Evolutionary conservation across 92 coral and sea anemone species (phyloP).

Genomic region (Zoanthus solanderi): DNA sequence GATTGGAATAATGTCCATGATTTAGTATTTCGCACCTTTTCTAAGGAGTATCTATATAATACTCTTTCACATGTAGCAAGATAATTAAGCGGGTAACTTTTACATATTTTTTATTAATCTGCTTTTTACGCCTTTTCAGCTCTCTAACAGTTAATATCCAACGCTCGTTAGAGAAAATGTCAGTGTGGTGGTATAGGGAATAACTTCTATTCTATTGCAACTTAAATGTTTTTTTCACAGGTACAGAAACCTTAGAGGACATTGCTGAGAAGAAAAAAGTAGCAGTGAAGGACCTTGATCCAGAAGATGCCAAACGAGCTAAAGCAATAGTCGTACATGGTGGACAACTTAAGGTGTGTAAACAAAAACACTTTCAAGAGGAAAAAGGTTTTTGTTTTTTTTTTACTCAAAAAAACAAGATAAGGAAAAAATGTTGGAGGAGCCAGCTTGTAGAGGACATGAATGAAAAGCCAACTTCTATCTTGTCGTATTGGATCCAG

Average conservation of each 20-base stretch:
- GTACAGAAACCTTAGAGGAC: constrained; percentile 97
- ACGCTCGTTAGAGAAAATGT: too few species aligned
- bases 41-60: too few species aligned
- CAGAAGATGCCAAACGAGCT: constrained; percentile 63
- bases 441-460: not conserved
- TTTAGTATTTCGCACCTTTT: too few species aligned
- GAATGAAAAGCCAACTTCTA: not conserved
- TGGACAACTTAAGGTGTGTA: constrained; percentile 83
- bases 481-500: not conserved
- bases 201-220: not conserved
- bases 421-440: not conserved
- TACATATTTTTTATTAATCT: too few species aligned
- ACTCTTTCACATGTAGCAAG: too few species aligned
- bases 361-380: not conserved
- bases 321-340: constrained; percentile 96
- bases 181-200: not conserved
- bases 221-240: constrained; percentile 50
- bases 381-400: not conserved
- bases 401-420: not conserved
- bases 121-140: too few species aligned
- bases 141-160: too few species aligned
- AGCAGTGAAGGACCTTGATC: constrained; percentile 79
- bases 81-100: too few species aligned
- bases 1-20: too few species aligned
- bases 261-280: constrained; percentile 85